Base-by-base conservation (phyloP, 2,797 vertebrate species). In the Coracias cyanogaster region DNA sequence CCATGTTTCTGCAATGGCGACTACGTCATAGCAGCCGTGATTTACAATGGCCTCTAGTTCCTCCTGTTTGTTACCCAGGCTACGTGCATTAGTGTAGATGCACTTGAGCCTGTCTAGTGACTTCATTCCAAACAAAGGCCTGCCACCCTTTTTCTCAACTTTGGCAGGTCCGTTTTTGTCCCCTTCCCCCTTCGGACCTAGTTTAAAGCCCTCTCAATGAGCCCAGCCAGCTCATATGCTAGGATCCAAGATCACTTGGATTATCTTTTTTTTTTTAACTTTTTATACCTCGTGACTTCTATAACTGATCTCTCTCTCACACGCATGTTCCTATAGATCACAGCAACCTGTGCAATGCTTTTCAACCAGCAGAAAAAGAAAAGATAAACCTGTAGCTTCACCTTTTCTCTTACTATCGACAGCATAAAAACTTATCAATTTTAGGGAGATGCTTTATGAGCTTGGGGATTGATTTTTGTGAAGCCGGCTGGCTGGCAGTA, bases 391-490 rank as follows among this genome's bases (percentile, higher is more conserved):
- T 89, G 26, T n/a, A 89, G 58, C 31, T 72, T 92, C n/a, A 55
- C 5, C 15, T 76, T 76, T 85, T 86, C 49, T 93, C n/a, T 89
- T 70, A 43, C 58, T 94, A 94, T 57, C 80, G 71, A 83, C 48
- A 81, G 35, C n/a, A 5, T 48, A 87, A 85, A 86, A 94, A 82
- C 45, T n/a, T 62, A 72, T 26, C 70, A 79, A 22, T 93, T 85
- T 91, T 92, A 79, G 43, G 84, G 58, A 95, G 51, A 52, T 69
- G 21, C 37, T 94, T 85, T 61, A 96, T 86, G 57, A 85, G 28
- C 90, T 65, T 61, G 13, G 41, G 48, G 41, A 96, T 70, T 88
- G 86, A 94, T 91, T 93, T 96, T 93, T n/a, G 29, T 67, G 72
- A 88, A 77, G 24, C 64, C 60, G 58, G 76, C 10, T 60, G 43